A percentile compares a stretch with the other conserved stretches of the same genome.
Conservation (phyloP, 1,140 invertebrate genomes). For the Diploscapter pachys region DNA sequence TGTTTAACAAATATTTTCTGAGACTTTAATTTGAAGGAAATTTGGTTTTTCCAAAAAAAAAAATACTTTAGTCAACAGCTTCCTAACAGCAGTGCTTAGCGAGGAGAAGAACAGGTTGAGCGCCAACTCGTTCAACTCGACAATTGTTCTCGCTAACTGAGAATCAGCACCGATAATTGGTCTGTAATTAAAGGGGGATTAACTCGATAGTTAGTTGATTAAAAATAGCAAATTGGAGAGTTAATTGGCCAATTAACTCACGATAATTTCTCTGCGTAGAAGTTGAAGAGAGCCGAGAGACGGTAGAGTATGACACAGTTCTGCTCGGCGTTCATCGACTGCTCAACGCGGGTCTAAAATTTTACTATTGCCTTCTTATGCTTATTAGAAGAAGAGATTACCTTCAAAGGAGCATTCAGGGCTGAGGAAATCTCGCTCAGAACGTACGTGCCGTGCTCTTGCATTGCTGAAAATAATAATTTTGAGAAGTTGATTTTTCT, state of each 20-base stretch:
- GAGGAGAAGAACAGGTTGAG: slow-evolving; percentile 56
- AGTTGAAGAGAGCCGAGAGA: slow-evolving; percentile 48
- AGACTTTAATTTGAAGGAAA: not conserved
- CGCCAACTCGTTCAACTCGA: slow-evolving; percentile 45
- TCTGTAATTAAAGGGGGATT: slow-evolving; percentile 32
- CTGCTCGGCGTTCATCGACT: slow-evolving; percentile 43
- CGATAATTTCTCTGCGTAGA: slow-evolving; percentile 31
- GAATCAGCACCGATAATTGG: slow-evolving; percentile 30
- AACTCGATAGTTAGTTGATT: not conserved
- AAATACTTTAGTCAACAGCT: slow-evolving; percentile 42
- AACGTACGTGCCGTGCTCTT: slow-evolving; percentile 17
- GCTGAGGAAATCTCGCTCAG: slow-evolving; percentile 48
- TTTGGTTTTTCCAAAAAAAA: slow-evolving; percentile 14
- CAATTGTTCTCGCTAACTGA: slow-evolving; percentile 39
- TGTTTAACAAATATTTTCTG: not conserved
- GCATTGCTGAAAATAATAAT: not conserved
- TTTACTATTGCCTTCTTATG: no score
- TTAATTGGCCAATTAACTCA: slow-evolving; percentile 4
- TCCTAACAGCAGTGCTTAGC: slow-evolving; percentile 45
- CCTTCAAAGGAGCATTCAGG: slow-evolving; percentile 53
- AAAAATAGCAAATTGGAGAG: not conserved
- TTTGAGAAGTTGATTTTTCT: no score
- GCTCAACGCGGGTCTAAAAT: slow-evolving; percentile 47
- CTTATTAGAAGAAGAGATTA: slow-evolving; percentile 6
- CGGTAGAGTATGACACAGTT: slow-evolving; percentile 50